phyloP scores from a whole-genome alignment of 1,140 invertebrate species.

The Drosophila arawakana region DNA sequence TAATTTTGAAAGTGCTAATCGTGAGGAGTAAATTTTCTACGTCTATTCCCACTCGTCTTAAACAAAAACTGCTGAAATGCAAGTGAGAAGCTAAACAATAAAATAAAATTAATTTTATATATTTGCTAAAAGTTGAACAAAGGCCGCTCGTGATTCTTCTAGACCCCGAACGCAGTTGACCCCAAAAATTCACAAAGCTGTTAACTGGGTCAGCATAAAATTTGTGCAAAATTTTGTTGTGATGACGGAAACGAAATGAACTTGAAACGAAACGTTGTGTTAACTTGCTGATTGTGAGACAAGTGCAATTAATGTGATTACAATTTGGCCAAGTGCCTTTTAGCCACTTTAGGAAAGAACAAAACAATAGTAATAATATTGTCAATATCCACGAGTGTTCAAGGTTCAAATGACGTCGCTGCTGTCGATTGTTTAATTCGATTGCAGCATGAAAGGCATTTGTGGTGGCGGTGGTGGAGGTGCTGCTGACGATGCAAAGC shows the following conservation, averaged over 20 bases:
- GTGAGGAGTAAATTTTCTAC: constrained; percentile 26
- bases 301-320: constrained; percentile 32
- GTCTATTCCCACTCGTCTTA: constrained; percentile 24
- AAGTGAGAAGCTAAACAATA: constrained; percentile 5
- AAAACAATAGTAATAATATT: constrained; percentile 7
- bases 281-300: constrained; percentile 11
- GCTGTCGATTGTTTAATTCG: constrained; percentile 16
- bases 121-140: background rate
- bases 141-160: constrained; percentile 17
- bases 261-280: constrained; percentile 42
- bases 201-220: constrained; percentile 61
- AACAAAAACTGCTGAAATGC: constrained; percentile 40
- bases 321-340: constrained; percentile 19
- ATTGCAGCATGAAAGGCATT: constrained; percentile 70
- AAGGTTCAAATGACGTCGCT: constrained; percentile 15
- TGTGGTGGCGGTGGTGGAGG: constrained; percentile 33
- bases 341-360: constrained; percentile 4
- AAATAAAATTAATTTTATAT: background rate
- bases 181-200: constrained; percentile 45
- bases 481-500: constrained; percentile 47
- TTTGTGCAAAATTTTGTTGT: constrained; percentile 39
- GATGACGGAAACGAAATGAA: constrained; percentile 53
- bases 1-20: constrained; percentile 17
- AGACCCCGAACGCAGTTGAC: constrained; percentile 36
- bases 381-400: background rate